These are phyloP conservation scores for Tachuris rubrigastra DNA, from an alignment of 2,113 vertebrate species.

Conservation along the genomic window DNA sequence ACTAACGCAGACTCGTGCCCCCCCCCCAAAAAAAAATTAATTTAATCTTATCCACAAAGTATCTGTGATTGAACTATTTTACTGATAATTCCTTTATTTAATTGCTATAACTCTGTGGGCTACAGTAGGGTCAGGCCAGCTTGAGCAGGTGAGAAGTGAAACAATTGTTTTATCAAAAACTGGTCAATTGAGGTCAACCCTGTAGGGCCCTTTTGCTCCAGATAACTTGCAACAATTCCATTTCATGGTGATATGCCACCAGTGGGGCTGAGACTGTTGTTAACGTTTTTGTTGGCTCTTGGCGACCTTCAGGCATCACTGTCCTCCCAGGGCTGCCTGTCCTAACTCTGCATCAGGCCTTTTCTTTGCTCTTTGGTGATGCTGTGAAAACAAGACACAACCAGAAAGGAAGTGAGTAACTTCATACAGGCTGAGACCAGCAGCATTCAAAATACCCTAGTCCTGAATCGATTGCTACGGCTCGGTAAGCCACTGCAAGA, in stretches of 20 bases:
- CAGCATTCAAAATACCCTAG: neutral
- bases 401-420: neutral
- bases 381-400: neutral
- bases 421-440: neutral
- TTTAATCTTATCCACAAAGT: neutral
- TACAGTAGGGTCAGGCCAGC: neutral
- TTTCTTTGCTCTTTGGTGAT: neutral
- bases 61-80: neutral
- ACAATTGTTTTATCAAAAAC: neutral
- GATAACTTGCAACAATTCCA: neutral
- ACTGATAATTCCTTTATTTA: neutral
- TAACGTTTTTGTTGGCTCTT: neutral
- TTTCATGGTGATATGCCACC: neutral
- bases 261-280: neutral
- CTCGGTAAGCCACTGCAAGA: neutral
- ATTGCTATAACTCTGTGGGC: neutral
- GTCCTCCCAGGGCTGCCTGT: neutral
- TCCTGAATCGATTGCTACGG: neutral
- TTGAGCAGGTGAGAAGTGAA: neutral
- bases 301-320: neutral
- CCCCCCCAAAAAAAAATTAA: accelerated
- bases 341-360: neutral
- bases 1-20: neutral
- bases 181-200: neutral
- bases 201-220: neutral